Base-by-base conservation (phyloP, 2,797 vertebrate species). In the Anabacerthia variegaticeps region DNA sequence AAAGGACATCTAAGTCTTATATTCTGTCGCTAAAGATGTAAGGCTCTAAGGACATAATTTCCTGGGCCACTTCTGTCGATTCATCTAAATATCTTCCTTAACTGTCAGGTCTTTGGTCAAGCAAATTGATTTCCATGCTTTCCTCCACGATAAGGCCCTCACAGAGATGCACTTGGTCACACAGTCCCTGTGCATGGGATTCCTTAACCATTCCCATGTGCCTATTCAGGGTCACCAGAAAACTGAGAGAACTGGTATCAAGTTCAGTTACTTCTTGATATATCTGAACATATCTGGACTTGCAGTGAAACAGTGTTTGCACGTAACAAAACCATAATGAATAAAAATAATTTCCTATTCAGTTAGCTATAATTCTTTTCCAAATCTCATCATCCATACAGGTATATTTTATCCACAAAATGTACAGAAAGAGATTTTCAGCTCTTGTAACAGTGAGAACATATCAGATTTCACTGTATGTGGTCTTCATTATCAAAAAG, bases 81-180 rank as follows among this genome's bases (percentile, higher is more conserved):
- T 96, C 92, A 97, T 76, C 91, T 89, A 94, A 88, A 95, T 85
- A 88, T 66, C 71, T 66, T 96, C 61, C 88, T 92, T 63, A 78
- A 37, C 95, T 94, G 93, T 78, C 68, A 78, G 85, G 55, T 92
- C 68, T 96, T 96, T 87, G 54, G 74, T 93, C 92, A 96, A 84
- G 28, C 69, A 88, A 97, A 96, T 96, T 97, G 88, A 96, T 97
- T 97, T 95, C 86, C 88, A 58, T 95, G 52, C 76, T 89, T 86
- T 92, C 39, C 46, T 95, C 78, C 92, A 67, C 75, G 80, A 92
- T 94, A 89, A 95, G 81, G 13, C 43, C 66, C 88, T 92, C 69
- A 44, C 30, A 95, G 87, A 96, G 76, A 91, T 89, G 91, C 66
- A 75, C 63, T 93, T 83, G 72, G 82, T 91, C 54, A 73, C 66